A percentile compares a stretch with the other conserved stretches of the same genome.
Evolutionary conservation across 2,113 vertebrate genomes (phyloP).

Genomic region (Mugil cephalus): DNA sequence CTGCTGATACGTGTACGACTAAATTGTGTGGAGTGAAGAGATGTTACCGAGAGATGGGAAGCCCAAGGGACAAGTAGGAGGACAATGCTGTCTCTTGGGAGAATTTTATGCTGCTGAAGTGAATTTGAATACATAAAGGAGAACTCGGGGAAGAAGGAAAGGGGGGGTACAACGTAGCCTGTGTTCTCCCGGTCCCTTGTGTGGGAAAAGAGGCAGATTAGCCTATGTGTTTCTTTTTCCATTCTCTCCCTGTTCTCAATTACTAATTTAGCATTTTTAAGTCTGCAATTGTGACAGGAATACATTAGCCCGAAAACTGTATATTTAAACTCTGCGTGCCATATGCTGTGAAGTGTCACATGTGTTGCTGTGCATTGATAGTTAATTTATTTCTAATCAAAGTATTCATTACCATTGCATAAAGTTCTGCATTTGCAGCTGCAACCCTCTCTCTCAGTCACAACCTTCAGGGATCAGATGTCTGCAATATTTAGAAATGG

Average conservation of each 20-base stretch:
- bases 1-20: constrained; percentile 70
- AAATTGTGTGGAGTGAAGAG: constrained; percentile 77
- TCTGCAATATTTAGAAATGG: constrained; percentile 16
- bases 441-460: constrained; percentile 6
- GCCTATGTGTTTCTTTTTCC: constrained; percentile 42
- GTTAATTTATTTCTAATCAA: constrained; percentile 41
- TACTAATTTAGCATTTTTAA: constrained; percentile 72
- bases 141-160: constrained; percentile 70
- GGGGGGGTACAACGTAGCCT: constrained; percentile 71
- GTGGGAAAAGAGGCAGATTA: constrained; percentile 71
- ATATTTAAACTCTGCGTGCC: constrained; percentile 33
- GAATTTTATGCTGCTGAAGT: constrained; percentile 85
- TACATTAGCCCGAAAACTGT: constrained; percentile 28
- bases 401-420: constrained; percentile 11
- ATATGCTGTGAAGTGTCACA: constrained; percentile 7
- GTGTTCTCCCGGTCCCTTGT: constrained; percentile 74
- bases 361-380: constrained; percentile 17
- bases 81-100: constrained; percentile 85
- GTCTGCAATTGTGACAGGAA: constrained; percentile 59
- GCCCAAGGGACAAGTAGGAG: constrained; percentile 82
- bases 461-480: constrained; percentile 37
- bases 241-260: constrained; percentile 59
- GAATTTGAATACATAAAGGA: constrained; percentile 86
- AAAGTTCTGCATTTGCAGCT: constrained; percentile 12
- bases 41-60: constrained; percentile 79